Conservation (phyloP, 37 sponge, comb jelly and placozoan genomes). For the Amphimedon queenslandica region DNA sequence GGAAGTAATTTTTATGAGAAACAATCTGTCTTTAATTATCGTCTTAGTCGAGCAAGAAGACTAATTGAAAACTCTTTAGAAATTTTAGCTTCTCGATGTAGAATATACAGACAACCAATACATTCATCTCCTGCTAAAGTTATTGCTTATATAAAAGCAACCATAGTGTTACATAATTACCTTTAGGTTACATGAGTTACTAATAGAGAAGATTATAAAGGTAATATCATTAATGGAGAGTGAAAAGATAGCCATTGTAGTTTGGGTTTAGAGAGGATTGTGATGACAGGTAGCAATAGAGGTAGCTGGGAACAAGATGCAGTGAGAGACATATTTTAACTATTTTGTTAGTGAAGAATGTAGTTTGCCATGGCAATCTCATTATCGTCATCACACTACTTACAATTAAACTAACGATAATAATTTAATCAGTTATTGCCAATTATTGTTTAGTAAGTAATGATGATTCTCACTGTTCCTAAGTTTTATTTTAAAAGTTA, state of each 20-base stretch:
- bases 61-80: constrained; percentile 37
- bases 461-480: too few relatives aligned
- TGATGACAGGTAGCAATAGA: constrained; percentile 12
- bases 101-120: constrained; percentile 16
- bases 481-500: too few relatives aligned
- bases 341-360: neutral
- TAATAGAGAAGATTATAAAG: constrained; percentile 12
- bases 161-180: constrained; percentile 22
- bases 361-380: neutral
- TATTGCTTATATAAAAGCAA: constrained; percentile 1
- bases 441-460: neutral
- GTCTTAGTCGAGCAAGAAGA: constrained; percentile 31
- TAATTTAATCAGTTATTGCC: neutral
- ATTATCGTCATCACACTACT: neutral
- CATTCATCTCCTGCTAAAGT: constrained; percentile 8
- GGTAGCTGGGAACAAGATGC: neutral
- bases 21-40: constrained; percentile 18
- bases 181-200: neutral
- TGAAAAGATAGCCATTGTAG: constrained; percentile 5
- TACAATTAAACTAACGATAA: neutral
- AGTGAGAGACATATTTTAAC: neutral
- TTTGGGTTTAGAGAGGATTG: constrained; percentile 1
- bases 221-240: constrained; percentile 20
- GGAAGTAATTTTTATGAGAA: constrained; percentile 18
- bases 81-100: constrained; percentile 29